Conservation (phyloP, 2,113 vertebrate species). For the Natator depressus region DNA sequence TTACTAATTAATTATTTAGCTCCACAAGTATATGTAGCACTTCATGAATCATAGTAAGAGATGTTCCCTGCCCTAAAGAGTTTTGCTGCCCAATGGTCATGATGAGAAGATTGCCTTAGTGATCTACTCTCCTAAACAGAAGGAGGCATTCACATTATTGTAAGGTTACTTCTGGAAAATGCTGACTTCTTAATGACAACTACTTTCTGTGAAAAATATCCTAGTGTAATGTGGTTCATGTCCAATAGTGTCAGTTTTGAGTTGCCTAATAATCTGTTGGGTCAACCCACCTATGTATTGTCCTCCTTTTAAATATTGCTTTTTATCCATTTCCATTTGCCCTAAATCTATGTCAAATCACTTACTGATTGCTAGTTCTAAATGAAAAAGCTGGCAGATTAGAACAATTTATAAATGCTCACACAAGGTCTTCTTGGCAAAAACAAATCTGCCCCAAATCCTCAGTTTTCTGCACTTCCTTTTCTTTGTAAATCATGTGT, state of each 20-base stretch:
- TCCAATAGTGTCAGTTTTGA: not conserved
- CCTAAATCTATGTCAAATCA: not conserved
- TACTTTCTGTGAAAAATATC: not conserved
- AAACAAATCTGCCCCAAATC: not conserved
- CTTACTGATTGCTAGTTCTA: not conserved
- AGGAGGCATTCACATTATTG: not conserved
- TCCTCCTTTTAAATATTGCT: not conserved
- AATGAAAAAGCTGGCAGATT: not conserved
- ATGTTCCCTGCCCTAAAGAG: not conserved
- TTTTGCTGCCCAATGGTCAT: not conserved
- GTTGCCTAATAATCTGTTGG: not conserved
- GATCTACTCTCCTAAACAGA: not conserved
- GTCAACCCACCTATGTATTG: not conserved
- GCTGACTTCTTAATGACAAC: not conserved
- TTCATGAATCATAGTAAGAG: not conserved
- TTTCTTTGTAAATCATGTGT: not conserved
- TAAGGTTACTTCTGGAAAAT: not conserved
- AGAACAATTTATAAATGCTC: not conserved
- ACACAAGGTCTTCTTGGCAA: not conserved
- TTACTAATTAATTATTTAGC: not conserved
- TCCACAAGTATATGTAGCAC: not conserved
- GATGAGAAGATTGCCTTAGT: not conserved
- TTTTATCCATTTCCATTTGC: not conserved
- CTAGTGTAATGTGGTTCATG: not conserved
- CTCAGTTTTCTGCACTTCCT: not conserved